Evolutionary conservation across 2,113 vertebrate genomes (phyloP), one percentile per base, ranked within the genome.

Genomic region (Nothocercus nigrocapillus): DNA sequence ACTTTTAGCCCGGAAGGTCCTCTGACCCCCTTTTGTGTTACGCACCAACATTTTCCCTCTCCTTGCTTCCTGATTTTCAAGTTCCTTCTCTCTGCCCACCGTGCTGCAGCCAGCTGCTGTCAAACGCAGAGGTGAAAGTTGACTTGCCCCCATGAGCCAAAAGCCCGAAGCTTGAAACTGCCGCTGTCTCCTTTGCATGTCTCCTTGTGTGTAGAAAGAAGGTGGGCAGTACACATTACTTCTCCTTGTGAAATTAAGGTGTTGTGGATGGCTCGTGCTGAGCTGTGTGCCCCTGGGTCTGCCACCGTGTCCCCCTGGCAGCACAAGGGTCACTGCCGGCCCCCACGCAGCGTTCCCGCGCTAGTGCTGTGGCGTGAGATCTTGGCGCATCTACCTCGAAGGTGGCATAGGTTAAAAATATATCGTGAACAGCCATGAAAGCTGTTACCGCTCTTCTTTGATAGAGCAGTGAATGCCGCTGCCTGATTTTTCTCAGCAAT

Each of bases 401-500:
- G 27, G 30, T 59, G 36, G 22, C 21, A 62, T 47, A 44, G 59
- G 67, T 72, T 56, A 62, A 61, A 61, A 54, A 40, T 6, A 9
- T 38, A 5, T 38, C 40, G 28, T 87, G 63, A 72, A 30, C 82
- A 63, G 2, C 75, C 14, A 1, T 72, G 81, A 24, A 91, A 86
- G 14, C 74, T 84, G 74, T 47, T 77, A 25, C 32, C 8, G 93
- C 91, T 91, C 59, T 75, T 93, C 54, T 73, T 42, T 32, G 40
- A 25, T 5, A 38, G 34, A 75, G 86, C 28, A 7, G 3, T 32
- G 14, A 54, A 74, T 1, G 4, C 74, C 6, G 7, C 64, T 89
- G 72, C 68, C 45, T 93, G 47, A 38, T 54, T 77, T 94, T 82
- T 63, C 86, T 76, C 62, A 94, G 94, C 91, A 96, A 94, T 94